A percentile compares a stretch with the other conserved stretches of the same genome.
Evolutionary conservation across 2,888 invertebrate genomes (phyloP).

Genomic region (Drosophila paracracens): DNA sequence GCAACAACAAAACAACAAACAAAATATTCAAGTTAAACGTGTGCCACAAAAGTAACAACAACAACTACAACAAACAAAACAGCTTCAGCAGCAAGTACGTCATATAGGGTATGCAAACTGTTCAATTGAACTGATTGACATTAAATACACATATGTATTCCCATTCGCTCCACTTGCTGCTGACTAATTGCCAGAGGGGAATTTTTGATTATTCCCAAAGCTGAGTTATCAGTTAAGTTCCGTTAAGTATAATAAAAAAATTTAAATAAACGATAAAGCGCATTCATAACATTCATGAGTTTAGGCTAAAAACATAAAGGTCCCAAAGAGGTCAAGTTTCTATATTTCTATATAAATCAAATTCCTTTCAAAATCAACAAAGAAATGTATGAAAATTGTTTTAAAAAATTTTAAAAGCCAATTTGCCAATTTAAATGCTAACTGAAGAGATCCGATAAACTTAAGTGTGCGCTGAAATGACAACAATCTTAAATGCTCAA

Average conservation of each 20-base stretch:
- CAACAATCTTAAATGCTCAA: neutral
- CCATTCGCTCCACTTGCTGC: slow-evolving; percentile 16
- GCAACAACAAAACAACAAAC: slow-evolving; percentile 28
- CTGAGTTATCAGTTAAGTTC: neutral
- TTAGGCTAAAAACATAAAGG: neutral
- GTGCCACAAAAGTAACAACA: slow-evolving; percentile 47
- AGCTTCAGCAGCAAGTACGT: slow-evolving; percentile 32
- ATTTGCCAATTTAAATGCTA: neutral
- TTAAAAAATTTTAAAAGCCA: neutral
- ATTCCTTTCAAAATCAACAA: neutral
- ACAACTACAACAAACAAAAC: slow-evolving; percentile 6
- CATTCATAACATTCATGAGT: neutral
- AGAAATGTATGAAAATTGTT: neutral
- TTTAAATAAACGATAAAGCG: neutral
- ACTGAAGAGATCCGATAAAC: neutral
- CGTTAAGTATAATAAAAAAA: neutral
- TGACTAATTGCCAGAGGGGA: slow-evolving; percentile 53
- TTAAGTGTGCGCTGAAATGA: neutral
- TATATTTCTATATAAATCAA: neutral
- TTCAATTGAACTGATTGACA: slow-evolving; percentile 69
- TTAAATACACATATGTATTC: slow-evolving; percentile 28
- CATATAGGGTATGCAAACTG: slow-evolving; percentile 49
- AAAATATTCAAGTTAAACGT: slow-evolving; percentile 57
- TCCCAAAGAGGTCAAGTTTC: slow-evolving; percentile 1
- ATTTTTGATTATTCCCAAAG: slow-evolving; percentile 8